Conservation (phyloP, 2,888 invertebrate species). For the Pecten maximus region DNA sequence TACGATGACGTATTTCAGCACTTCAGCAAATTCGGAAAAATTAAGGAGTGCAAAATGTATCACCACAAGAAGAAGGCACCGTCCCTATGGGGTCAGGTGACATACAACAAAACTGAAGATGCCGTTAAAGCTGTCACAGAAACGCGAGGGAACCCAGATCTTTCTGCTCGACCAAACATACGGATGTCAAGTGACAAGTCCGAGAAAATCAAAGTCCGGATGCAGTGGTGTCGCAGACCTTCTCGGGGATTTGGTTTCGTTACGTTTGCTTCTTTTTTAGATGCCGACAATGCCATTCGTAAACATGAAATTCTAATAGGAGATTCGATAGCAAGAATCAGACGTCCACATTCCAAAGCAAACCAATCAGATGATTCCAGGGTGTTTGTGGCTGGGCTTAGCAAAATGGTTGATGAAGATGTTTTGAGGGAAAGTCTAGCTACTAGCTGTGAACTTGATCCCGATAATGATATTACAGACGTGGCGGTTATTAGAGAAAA, state of each 20-base stretch:
- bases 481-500: slow-evolving; percentile 44
- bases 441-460: neutral
- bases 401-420: slow-evolving; percentile 46
- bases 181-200: neutral
- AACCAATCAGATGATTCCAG: slow-evolving; percentile 34
- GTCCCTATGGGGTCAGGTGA: slow-evolving; percentile 70
- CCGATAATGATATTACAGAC: slow-evolving; percentile 37
- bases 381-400: slow-evolving; percentile 43
- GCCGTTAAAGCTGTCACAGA: slow-evolving; percentile 58
- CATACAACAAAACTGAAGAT: slow-evolving; percentile 58
- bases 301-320: neutral
- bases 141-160: slow-evolving; percentile 43
- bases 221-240: slow-evolving; percentile 69
- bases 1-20: slow-evolving; percentile 50
- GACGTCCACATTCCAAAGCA: neutral
- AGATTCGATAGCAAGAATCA: slow-evolving; percentile 39
- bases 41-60: slow-evolving; percentile 56
- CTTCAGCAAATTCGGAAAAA: slow-evolving; percentile 63
- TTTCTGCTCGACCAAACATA: slow-evolving; percentile 34
- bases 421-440: slow-evolving; percentile 50
- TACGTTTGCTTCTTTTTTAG: slow-evolving; percentile 41
- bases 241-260: slow-evolving; percentile 68
- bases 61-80: slow-evolving; percentile 42
- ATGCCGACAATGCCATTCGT: neutral
- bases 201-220: slow-evolving; percentile 56